Evolutionary conservation across 2,113 vertebrate genomes (phyloP).

Genomic region (Pica pica): DNA sequence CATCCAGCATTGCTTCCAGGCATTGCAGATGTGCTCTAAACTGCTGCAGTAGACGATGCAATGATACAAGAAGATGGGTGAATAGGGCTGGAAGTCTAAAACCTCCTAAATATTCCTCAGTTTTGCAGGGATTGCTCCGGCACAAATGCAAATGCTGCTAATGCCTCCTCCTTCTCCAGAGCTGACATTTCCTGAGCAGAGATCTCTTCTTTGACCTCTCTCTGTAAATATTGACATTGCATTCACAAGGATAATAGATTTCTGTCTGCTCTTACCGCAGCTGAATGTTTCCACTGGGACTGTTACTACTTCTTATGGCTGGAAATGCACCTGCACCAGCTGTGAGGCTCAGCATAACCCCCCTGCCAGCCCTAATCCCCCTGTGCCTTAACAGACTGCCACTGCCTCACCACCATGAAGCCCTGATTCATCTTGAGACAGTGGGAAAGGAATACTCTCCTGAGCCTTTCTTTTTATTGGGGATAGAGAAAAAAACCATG

Average conservation of each 20-base stretch:
- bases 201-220: conserved; percentile 76
- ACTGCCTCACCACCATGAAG: not conserved
- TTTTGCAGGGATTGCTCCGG: conserved; percentile 17
- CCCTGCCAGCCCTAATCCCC: conserved; percentile 36
- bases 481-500: not conserved
- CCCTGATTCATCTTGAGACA: conserved; percentile 24
- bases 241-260: conserved; percentile 77
- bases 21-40: not conserved
- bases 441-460: conserved; percentile 4
- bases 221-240: conserved; percentile 80
- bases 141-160: conserved; percentile 60
- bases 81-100: not conserved
- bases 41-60: accelerated
- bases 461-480: conserved; percentile 16
- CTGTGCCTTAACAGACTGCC: conserved; percentile 53
- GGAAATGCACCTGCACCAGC: conserved; percentile 74
- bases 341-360: conserved; percentile 58
- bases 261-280: conserved; percentile 71
- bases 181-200: conserved; percentile 76
- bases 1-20: not conserved
- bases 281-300: conserved; percentile 70
- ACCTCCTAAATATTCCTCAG: conserved; percentile 38
- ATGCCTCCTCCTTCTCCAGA: conserved; percentile 38
- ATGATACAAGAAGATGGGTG: not conserved
- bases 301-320: conserved; percentile 68